Base-by-base conservation (phyloP, 2,888 invertebrate species). In the Stenodema calcarata region DNA sequence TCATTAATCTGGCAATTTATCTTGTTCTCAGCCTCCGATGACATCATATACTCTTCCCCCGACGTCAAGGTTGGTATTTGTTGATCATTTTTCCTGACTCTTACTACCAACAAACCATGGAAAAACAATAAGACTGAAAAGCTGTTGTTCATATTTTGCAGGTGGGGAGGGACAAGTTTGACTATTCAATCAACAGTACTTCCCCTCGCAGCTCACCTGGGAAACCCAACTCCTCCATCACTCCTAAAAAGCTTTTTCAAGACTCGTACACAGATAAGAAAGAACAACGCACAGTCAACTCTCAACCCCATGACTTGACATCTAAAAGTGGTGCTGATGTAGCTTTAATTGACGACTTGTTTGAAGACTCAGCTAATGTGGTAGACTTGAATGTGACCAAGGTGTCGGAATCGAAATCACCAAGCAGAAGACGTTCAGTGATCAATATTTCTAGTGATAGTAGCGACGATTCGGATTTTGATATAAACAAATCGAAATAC, bases 391-490 rank as follows among this genome's bases (percentile, higher is more conserved):
- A 80, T 44, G 0, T 28, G 12, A 80, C 50, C 14, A 27, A 80
- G n/a, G 44, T 4, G 1, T 0, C 44, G 14, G 44, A n/a, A 18
- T 11, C 62, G 0, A 11, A 23, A 23, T 18, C 62, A 6, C 62
- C 18, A 7, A 12, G 0, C n/a, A 44, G 7, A 3, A 7, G 23
- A 44, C 27, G 4, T 11, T 80, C 80, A 0, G 30, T 50, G 16
- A 30, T 80, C 30, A 80, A 16, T 35, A 30, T 80, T 27, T 54
- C 80, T 1, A 82, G 82, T 23, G 35, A 7, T 35, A 75, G 84
- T 35, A 69, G 69, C 70, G 84, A 84, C 12, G 84, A 84, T 23
- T 82, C 82, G 0, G 84, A 84, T 54, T 84, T 84, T 47, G 73
- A 84, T 23, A 18, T 84, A 3, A 75, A 44, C 50, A 70, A 70